A percentile compares a stretch with the other conserved stretches of the same genome.
phyloP scores from a whole-genome alignment of 1,140 invertebrate genomes.

The Conopomorpha cramerella region DNA sequence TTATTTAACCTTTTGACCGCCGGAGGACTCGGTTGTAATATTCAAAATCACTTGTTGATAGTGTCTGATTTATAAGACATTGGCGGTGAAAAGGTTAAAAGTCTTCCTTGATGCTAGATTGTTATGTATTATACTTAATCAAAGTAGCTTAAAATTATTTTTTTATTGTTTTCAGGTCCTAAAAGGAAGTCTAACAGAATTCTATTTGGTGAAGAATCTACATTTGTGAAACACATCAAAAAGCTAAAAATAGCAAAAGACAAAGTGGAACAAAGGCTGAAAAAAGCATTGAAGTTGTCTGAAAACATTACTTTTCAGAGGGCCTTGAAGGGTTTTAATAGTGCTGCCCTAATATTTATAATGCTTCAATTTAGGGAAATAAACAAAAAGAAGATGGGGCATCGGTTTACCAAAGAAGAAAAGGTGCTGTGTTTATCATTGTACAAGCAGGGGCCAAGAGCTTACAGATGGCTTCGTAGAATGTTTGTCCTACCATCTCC shows the following conservation, averaged over 20 bases:
- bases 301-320: background rate
- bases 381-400: conserved; percentile 4
- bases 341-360: conserved; percentile 1
- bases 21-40: too few species aligned
- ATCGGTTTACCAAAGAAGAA: conserved; percentile 6
- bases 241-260: background rate
- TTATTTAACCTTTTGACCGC: too few species aligned
- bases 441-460: conserved; percentile 6
- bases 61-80: too few species aligned
- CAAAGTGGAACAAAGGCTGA: background rate
- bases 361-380: conserved; percentile 1
- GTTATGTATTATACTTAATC: background rate
- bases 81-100: too few species aligned
- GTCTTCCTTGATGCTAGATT: background rate
- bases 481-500: conserved; percentile 7
- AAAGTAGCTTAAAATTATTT: background rate
- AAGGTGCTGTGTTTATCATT: conserved; percentile 8
- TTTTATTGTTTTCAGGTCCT: background rate
- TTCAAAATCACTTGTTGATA: too few species aligned
- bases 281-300: background rate
- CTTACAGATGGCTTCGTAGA: conserved; percentile 8
- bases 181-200: background rate
- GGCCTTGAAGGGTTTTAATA: background rate
- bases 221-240: background rate
- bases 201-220: too few species aligned